A percentile compares a stretch with the other conserved stretches of the same genome.
phyloP scores from a whole-genome alignment of 2,113 vertebrate species.

The Poeciliopsis turrubarensis region DNA sequence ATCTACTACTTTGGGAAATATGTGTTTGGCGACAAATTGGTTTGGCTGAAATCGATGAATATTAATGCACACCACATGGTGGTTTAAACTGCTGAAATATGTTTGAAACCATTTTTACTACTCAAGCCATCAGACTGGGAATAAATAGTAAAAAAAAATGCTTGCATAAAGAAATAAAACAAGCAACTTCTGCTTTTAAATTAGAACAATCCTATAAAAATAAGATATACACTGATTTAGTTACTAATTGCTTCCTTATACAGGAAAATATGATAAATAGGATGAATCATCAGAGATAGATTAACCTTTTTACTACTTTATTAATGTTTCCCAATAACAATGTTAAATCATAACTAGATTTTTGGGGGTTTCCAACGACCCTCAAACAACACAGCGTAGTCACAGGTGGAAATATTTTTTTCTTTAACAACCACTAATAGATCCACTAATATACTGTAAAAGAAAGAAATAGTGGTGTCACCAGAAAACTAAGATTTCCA shows the following conservation, averaged over 20 bases:
- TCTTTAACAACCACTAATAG: neutral
- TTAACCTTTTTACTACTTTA: neutral
- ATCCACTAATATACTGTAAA: no score
- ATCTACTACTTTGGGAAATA: conserved; percentile 36
- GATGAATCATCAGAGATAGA: neutral
- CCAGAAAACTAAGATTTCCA: no score
- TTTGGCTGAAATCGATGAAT: conserved; percentile 34
- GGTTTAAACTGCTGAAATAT: conserved; percentile 2
- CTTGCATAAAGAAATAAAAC: neutral
- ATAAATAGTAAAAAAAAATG: conserved; percentile 2
- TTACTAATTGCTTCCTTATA: neutral
- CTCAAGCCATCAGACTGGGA: neutral
- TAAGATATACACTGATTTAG: neutral
- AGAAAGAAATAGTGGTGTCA: no score
- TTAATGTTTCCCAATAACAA: neutral
- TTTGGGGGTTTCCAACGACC: neutral
- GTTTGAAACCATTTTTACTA: conserved; percentile 13
- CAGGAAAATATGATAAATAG: neutral
- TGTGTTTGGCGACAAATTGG: conserved; percentile 28
- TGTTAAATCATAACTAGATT: neutral
- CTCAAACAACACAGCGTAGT: neutral
- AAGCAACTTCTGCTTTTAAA: neutral
- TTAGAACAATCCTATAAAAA: neutral
- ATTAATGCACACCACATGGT: conserved; percentile 5
- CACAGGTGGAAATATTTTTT: neutral